These are phyloP conservation scores for Anableps anableps DNA, from an alignment of 2,797 vertebrate genomes.

Conservation along the genomic window DNA sequence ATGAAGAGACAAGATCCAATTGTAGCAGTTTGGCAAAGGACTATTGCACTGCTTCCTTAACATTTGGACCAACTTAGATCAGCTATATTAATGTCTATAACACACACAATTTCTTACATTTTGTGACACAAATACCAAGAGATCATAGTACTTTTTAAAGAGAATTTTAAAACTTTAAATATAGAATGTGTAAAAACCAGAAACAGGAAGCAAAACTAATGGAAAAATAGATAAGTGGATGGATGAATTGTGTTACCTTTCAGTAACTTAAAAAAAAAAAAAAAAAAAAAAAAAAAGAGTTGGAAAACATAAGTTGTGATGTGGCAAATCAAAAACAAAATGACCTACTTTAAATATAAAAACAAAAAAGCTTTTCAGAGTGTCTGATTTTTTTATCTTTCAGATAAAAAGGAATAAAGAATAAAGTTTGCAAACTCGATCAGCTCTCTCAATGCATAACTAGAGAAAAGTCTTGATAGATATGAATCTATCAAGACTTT, in stretches of 20 bases:
- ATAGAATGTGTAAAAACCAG: background rate
- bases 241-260: background rate
- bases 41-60: background rate
- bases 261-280: background rate
- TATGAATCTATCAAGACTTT: background rate
- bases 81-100: background rate
- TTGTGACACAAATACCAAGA: background rate
- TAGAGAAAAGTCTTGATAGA: too few relatives aligned
- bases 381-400: background rate
- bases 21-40: background rate
- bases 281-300: background rate
- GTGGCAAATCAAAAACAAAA: background rate
- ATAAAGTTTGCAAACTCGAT: background rate
- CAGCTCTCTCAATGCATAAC: too few relatives aligned
- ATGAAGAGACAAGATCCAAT: background rate
- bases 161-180: background rate
- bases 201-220: background rate
- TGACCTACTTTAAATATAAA: background rate
- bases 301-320: background rate
- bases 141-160: background rate
- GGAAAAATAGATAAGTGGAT: background rate
- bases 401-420: background rate
- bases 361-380: background rate
- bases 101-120: background rate
- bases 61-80: background rate